phyloP scores from a whole-genome alignment of 2,888 invertebrate species.

The Aquatica leii region DNA sequence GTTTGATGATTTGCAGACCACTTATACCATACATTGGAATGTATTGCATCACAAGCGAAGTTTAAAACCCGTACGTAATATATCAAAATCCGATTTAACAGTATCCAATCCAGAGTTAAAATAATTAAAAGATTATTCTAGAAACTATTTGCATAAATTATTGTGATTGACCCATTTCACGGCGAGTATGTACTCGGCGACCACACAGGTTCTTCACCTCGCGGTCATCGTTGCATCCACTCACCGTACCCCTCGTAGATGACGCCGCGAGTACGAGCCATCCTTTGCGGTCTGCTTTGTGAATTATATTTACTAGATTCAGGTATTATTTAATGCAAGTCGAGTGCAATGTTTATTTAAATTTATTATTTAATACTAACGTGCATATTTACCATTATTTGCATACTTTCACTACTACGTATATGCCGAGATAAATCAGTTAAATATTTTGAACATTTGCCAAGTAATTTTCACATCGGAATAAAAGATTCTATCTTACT shows the following conservation, averaged over 20 bases:
- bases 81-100: too few relatives aligned
- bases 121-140: conserved; percentile 19
- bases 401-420: too few relatives aligned
- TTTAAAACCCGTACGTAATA: too few relatives aligned
- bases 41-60: too few relatives aligned
- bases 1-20: background rate
- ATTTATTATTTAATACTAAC: conserved; percentile 19
- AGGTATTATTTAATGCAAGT: conserved; percentile 39
- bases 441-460: too few relatives aligned
- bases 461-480: too few relatives aligned
- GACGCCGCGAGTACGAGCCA: conserved; percentile 36
- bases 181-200: conserved; percentile 46
- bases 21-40: background rate
- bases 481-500: too few relatives aligned
- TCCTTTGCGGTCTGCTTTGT: conserved; percentile 40
- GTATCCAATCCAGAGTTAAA: conserved; percentile 6
- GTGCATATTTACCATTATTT: conserved; percentile 16
- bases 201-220: conserved; percentile 54
- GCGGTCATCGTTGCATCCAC: conserved; percentile 44
- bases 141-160: conserved; percentile 34
- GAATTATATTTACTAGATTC: conserved; percentile 40
- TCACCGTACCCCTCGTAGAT: conserved; percentile 32
- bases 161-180: conserved; percentile 49
- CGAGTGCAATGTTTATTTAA: conserved; percentile 17
- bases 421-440: too few relatives aligned